Evolutionary conservation across 2,797 vertebrate genomes (phyloP).

Genomic region (Natrix natrix): DNA sequence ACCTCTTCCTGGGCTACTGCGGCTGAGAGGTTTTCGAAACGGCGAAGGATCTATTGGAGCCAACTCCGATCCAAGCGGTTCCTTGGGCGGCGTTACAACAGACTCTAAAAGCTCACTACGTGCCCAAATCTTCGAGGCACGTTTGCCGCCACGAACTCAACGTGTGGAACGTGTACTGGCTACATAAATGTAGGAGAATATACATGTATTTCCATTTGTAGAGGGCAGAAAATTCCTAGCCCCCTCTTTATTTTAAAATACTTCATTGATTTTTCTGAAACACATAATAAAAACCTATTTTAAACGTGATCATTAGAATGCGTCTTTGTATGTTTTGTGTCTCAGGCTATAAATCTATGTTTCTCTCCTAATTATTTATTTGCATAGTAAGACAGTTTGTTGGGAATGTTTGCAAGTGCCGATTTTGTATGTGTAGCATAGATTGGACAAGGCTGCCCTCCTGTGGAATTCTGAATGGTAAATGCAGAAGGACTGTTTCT

Average conservation of each 20-base stretch:
- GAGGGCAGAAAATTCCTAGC: neutral
- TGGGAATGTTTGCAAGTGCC: neutral
- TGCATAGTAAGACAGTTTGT: neutral
- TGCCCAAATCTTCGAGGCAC: too few species aligned
- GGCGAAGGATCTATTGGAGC: too few species aligned
- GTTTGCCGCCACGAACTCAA: too few species aligned
- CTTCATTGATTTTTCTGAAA: conserved; percentile 26
- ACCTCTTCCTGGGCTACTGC: too few species aligned
- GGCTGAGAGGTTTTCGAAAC: too few species aligned
- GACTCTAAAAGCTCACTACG: too few species aligned
- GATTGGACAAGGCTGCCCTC: conserved; percentile 61
- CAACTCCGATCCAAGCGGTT: too few species aligned
- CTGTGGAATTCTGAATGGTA: conserved; percentile 43
- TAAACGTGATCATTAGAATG: conserved; percentile 10
- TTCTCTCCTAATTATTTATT: conserved; percentile 32
- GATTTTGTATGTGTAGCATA: conserved; percentile 5
- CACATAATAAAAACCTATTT: conserved; percentile 10
- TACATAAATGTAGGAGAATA: neutral
- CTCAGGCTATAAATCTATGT: conserved; percentile 12
- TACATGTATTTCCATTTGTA: neutral
- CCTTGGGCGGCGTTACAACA: too few species aligned
- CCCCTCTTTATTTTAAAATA: neutral
- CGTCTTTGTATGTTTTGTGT: conserved; percentile 35
- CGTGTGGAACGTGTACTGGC: too few species aligned
- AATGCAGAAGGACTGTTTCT: neutral